Conservation (phyloP, 2,888 invertebrate genomes). For the Drosophila borborema region DNA sequence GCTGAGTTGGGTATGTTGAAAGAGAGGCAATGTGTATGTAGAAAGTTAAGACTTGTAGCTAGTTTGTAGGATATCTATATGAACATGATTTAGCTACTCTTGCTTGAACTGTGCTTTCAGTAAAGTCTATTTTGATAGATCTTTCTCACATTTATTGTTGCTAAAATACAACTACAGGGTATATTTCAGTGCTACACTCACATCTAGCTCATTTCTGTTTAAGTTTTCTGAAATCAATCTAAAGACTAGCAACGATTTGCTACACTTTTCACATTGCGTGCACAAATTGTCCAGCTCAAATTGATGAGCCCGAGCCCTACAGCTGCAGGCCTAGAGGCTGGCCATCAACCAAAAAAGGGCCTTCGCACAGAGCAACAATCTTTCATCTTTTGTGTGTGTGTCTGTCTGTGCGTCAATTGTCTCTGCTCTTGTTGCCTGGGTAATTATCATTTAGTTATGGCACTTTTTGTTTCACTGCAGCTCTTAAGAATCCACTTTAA, state of each 20-base stretch:
- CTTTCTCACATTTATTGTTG: too few species aligned
- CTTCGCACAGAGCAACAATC: constrained; percentile 18
- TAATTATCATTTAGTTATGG: constrained; percentile 80
- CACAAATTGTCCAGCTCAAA: constrained; percentile 60
- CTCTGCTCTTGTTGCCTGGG: constrained; percentile 20
- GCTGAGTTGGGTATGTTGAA: not conserved
- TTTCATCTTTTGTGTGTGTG: constrained; percentile 38
- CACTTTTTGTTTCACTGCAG: constrained; percentile 63
- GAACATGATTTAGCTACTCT: not conserved
- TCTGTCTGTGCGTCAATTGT: constrained; percentile 3
- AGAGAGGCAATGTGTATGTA: not conserved
- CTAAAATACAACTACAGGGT: not conserved
- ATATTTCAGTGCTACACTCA: not conserved
- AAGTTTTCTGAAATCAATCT: constrained; percentile 50
- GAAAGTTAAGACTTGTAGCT: not conserved
- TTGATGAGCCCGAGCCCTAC: constrained; percentile 29
- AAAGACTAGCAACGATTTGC: constrained; percentile 51
- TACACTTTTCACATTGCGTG: constrained; percentile 63
- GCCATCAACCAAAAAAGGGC: constrained; percentile 15
- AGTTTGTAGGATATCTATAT: not conserved
- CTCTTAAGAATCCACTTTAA: constrained; percentile 36
- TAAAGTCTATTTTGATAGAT: too few species aligned
- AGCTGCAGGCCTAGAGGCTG: not conserved
- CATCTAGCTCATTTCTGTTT: not conserved
- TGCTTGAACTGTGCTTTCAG: too few species aligned